phyloP scores from a whole-genome alignment of 2,888 invertebrate genomes.

The Aphodius granarius region DNA sequence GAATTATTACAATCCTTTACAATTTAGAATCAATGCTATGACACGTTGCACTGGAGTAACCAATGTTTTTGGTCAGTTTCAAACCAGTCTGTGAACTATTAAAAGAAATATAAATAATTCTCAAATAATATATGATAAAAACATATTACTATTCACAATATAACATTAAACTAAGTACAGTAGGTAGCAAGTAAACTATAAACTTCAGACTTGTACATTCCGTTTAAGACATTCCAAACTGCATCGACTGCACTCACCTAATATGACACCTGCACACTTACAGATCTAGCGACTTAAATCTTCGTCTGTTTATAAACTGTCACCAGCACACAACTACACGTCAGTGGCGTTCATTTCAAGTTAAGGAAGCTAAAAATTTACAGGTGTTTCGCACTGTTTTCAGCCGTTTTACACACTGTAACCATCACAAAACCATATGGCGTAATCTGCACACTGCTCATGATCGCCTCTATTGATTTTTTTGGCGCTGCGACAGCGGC shows the following conservation, averaged over 20 bases:
- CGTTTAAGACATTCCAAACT: no score
- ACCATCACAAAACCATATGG: slow-evolving; percentile 26
- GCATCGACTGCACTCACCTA: not conserved
- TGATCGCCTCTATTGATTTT: slow-evolving; percentile 42
- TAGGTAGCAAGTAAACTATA: no score
- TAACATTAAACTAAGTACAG: no score
- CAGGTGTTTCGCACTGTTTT: not conserved
- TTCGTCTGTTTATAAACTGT: not conserved
- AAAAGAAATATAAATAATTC: no score
- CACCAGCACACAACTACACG: not conserved
- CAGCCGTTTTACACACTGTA: slow-evolving; percentile 1
- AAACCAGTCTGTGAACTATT: no score
- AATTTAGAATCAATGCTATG: no score
- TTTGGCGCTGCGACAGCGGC: slow-evolving; percentile 19
- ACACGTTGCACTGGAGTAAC: no score
- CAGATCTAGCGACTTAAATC: not conserved
- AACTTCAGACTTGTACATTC: no score
- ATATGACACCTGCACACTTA: not conserved
- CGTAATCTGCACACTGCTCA: slow-evolving; percentile 33
- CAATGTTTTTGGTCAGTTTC: no score
- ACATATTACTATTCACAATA: no score
- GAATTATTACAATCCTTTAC: no score
- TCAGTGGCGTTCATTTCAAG: not conserved
- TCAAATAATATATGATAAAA: no score
- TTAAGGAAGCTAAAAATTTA: not conserved